Base-by-base conservation (phyloP, 2,113 vertebrate genomes). In the Corvus moneduloides region DNA sequence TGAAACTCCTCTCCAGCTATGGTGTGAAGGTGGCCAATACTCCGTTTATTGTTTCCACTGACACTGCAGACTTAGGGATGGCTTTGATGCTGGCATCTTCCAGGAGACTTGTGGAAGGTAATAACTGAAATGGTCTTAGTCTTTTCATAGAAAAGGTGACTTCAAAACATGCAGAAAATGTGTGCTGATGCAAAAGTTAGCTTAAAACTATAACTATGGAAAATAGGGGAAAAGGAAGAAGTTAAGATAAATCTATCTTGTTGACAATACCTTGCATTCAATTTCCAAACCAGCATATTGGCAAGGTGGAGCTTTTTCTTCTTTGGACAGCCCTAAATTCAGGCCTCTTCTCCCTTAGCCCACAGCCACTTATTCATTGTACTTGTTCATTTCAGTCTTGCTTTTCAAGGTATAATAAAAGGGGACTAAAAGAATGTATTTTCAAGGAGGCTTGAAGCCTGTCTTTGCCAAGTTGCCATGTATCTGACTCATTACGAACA, bases 31-130 rank as follows among this genome's bases (percentile, higher is more conserved):
- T 98, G 54, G 77, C 97, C 92, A 98, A 98, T 96, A 99, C 98
- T 5, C 98, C 98, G 0, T 94, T 94, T 8, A 92, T 95, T 32
- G 98, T 99, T 55, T 97, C 97, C 68, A 95, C 69, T 26, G 97
- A 98, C 92, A 98, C 98, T 7, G 99, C 99, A 19, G 98, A 99
- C 54, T 62, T 98, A 8, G 98, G 93, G 11, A 98, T 99, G 97
- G 97, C 95, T 84, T 94, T 99, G 82, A 96, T 99, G 59, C 96
- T 99, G 82, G 98, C 98, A 4, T 98, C 98, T 6, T 97, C 99
- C 52, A 96, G 98, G 49, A 98, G 96, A 27, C 69, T 99, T 7
- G 37, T 98, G 39, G 97, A 98, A 97, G 98, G 98, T 99, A 97
- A 94, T 56, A 59, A 51, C 22, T 66, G 30, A 48, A 79, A 51